Percentiles rank a stretch among this genome's conserved stretches.
Evolutionary conservation across 2,113 vertebrate species (phyloP).

Genomic region (Casuarius casuarius): DNA sequence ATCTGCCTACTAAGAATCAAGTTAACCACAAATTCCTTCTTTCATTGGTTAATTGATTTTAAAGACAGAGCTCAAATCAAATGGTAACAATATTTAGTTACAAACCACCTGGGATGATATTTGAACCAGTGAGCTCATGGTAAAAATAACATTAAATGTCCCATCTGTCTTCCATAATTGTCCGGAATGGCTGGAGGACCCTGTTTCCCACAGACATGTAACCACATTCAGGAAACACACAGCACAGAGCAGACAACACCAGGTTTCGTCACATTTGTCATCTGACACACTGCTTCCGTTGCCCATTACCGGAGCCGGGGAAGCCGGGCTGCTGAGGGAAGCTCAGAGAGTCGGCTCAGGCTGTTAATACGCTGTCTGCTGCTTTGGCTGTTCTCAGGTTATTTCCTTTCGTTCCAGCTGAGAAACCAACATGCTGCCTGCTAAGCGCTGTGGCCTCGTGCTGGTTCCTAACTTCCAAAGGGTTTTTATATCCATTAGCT

Average conservation of each 20-base stretch:
- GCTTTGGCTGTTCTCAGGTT: background rate
- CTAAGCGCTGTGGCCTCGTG: background rate
- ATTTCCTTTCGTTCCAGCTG: background rate
- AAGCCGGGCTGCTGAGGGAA: background rate
- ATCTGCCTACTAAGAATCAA: background rate
- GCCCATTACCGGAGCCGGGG: background rate
- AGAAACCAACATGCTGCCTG: background rate
- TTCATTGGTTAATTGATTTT: background rate
- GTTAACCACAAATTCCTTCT: background rate
- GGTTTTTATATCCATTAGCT: background rate
- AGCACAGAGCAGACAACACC: background rate
- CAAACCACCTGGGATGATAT: background rate
- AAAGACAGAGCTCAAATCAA: background rate
- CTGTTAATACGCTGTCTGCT: background rate
- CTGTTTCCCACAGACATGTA: background rate
- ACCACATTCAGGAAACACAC: slow-evolving; percentile 15
- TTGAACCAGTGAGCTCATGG: background rate
- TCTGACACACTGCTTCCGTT: background rate
- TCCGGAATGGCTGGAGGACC: background rate
- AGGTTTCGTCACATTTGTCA: slow-evolving; percentile 13
- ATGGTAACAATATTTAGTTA: background rate
- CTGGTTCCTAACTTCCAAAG: background rate
- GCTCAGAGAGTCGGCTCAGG: background rate
- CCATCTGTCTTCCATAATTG: background rate
- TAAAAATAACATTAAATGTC: background rate